Evolutionary conservation across 2,113 vertebrate genomes (phyloP).

Genomic region (Oryctolagus cuniculus): mOryCun1.1 NC_091447.1:52043501-52044000

Average conservation of each 20-base stretch:
- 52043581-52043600: background rate
- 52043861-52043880: background rate
- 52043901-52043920: background rate
- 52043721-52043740: background rate
- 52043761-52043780: conserved; percentile 59
- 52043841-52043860: background rate
- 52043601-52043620: background rate
- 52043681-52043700: background rate
- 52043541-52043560: conserved; percentile 87
- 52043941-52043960: background rate
- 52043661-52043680: background rate
- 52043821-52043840: background rate
- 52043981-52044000: background rate
- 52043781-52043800: conserved; percentile 45
- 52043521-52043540: conserved; percentile 97
- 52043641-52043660: background rate
- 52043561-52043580: background rate
- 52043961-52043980: background rate
- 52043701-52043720: background rate
- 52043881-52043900: background rate
- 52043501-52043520: conserved; percentile 96
- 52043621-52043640: background rate
- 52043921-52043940: background rate
- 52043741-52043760: background rate
- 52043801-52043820: conserved; percentile 2